Evolutionary conservation across 2,113 vertebrate genomes (phyloP).

Genomic region (Podarcis raffonei): DNA sequence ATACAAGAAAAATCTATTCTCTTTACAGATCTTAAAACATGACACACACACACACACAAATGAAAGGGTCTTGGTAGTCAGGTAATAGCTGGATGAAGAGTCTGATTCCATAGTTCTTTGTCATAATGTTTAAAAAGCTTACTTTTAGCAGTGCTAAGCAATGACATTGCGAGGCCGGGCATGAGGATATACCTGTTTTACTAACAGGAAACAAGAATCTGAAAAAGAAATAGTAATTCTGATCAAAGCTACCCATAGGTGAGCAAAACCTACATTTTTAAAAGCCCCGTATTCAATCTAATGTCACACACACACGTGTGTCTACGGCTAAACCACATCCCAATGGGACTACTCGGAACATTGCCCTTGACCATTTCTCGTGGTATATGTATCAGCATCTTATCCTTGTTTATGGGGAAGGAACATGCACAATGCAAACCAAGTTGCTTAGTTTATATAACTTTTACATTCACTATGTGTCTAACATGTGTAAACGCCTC

Average conservation of each 20-base stretch:
- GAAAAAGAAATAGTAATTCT: not conserved
- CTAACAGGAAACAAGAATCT: not conserved
- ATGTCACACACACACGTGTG: not conserved
- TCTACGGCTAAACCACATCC: not conserved
- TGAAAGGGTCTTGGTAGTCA: conserved; percentile 10
- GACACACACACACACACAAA: conserved; percentile 16
- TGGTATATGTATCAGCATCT: not conserved
- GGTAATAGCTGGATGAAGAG: conserved; percentile 16
- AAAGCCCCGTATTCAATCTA: not conserved
- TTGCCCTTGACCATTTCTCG: not conserved
- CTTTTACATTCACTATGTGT: not conserved
- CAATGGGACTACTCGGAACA: not conserved
- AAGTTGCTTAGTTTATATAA: not conserved
- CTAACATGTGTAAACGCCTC: not conserved
- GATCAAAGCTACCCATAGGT: not conserved
- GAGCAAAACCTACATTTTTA: not conserved
- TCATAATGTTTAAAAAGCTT: not conserved
- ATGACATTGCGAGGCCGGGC: not conserved
- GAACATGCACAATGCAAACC: not conserved
- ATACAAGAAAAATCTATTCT: conserved; percentile 3
- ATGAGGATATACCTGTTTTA: not conserved
- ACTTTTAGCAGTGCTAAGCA: not conserved
- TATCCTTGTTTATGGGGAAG: not conserved
- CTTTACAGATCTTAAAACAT: conserved; percentile 21
- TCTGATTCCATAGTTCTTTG: not conserved